These are phyloP conservation scores for Trachelus tabidus DNA, from an alignment of 2,888 invertebrate species.

Conservation along the genomic window DNA sequence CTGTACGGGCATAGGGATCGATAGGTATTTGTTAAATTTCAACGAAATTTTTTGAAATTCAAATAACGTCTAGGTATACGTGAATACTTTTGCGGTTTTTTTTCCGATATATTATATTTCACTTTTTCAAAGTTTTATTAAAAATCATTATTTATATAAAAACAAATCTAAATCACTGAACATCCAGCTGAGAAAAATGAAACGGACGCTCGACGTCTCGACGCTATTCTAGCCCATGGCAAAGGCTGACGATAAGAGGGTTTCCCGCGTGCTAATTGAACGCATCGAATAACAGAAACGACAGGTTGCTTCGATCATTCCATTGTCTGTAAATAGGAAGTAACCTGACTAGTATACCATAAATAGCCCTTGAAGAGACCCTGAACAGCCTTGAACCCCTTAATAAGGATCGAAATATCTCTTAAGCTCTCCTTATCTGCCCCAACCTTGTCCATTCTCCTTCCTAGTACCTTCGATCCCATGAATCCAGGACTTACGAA, in stretches of 20 bases:
- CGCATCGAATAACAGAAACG: background rate
- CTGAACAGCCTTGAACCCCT: background rate
- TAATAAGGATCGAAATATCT: background rate
- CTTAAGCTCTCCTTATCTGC: background rate
- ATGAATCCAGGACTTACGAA: constrained; percentile 19
- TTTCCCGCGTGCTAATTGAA: background rate
- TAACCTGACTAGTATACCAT: background rate
- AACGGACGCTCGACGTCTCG: background rate
- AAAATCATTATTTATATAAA: no score
- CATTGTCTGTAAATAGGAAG: background rate
- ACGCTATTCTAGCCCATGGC: background rate
- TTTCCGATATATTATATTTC: background rate
- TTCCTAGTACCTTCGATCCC: background rate
- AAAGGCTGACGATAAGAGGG: background rate
- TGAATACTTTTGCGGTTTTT: no score
- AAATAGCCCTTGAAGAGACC: background rate
- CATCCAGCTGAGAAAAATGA: background rate
- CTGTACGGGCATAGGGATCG: background rate
- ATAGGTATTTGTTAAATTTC: background rate
- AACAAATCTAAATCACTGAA: background rate
- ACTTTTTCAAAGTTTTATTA: background rate
- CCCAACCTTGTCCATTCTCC: background rate
- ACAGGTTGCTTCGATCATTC: background rate
- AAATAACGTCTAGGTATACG: no score
- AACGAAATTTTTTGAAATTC: background rate